These are phyloP conservation scores for Oscheius myriophilus DNA, from an alignment of 2,888 invertebrate species.

Conservation along the genomic window DNA sequence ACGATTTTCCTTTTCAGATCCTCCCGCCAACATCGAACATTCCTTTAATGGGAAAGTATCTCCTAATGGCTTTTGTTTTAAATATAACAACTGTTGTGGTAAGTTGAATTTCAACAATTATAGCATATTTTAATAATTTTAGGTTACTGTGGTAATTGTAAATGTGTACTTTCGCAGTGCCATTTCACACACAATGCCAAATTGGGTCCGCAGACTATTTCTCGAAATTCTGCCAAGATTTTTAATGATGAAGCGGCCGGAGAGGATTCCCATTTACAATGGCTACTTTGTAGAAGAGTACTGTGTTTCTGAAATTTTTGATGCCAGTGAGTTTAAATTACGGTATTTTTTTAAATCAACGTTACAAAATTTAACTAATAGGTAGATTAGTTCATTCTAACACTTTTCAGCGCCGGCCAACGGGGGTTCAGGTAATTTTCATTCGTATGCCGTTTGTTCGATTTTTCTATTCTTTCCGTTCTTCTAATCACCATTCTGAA, in stretches of 20 bases:
- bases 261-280: constrained; percentile 72
- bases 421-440: no score
- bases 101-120: constrained; percentile 71
- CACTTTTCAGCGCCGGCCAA: no score
- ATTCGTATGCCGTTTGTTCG: no score
- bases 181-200: constrained; percentile 97
- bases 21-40: constrained; percentile 96
- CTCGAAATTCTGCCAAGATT: constrained; percentile 81
- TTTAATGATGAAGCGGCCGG: constrained; percentile 88
- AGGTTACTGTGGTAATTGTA: constrained; percentile 58
- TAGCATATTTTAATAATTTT: neutral
- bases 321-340: constrained; percentile 53
- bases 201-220: constrained; percentile 89
- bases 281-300: constrained; percentile 68
- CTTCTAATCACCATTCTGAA: neutral
- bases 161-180: constrained; percentile 98
- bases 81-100: constrained; percentile 98
- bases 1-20: constrained; percentile 78
- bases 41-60: constrained; percentile 97
- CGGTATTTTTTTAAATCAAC: neutral
- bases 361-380: no score
- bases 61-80: constrained; percentile 97
- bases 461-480: no score
- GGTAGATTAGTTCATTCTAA: neutral
- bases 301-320: constrained; percentile 66